These are phyloP conservation scores for Pandion haliaetus DNA, from an alignment of 2,113 vertebrate genomes.

Conservation along the genomic window DNA sequence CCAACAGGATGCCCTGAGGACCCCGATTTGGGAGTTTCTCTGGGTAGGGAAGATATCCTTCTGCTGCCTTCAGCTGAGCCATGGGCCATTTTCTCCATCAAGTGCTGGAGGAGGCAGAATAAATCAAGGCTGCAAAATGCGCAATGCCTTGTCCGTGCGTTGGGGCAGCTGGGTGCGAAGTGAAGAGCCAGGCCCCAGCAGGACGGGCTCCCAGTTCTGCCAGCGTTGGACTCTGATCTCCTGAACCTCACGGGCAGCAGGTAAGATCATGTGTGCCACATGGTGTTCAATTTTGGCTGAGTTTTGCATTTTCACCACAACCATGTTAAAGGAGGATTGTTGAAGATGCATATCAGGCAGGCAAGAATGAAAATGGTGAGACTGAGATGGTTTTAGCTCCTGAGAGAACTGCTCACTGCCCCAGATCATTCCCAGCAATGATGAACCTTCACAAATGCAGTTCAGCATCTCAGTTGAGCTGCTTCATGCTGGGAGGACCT, in stretches of 20 bases:
- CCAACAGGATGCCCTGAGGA: neutral
- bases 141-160: accelerated
- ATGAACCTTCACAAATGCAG: neutral
- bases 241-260: neutral
- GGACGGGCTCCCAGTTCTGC: neutral
- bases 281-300: neutral
- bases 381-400: neutral
- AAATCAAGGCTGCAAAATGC: neutral
- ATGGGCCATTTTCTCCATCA: neutral
- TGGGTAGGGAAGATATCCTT: neutral
- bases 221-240: neutral
- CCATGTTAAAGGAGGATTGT: neutral
- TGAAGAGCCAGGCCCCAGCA: neutral
- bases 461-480: neutral
- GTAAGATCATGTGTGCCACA: accelerated
- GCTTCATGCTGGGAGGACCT: neutral
- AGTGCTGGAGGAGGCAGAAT: neutral
- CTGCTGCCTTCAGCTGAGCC: neutral
- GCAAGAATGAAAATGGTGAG: neutral
- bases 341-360: neutral
- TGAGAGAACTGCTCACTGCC: neutral
- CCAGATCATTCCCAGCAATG: neutral
- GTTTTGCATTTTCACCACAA: neutral
- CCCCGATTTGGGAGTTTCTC: neutral
- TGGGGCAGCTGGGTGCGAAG: neutral